Base-by-base conservation (phyloP, 1,140 invertebrate species). In the Tachypleus tridentatus region DNA sequence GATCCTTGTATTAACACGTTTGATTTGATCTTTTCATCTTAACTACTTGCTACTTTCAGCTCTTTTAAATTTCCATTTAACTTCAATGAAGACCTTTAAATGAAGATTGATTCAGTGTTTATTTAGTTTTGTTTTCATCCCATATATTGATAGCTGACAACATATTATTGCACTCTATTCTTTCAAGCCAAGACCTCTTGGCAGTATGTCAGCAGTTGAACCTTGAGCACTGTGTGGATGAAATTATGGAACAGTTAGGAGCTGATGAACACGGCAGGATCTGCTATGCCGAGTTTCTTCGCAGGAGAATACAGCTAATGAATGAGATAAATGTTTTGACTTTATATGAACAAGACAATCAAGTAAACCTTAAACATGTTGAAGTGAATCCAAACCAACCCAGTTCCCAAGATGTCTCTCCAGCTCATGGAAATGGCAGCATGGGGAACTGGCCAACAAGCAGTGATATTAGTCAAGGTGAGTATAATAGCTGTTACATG, bases 241-340 rank as follows among this genome's bases (percentile, higher is more conserved):
- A 85, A 69, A 76, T 86, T 63, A 84, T 85, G 82, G 76, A 80
- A 69, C 83, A 86, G 74, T 76, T 86, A 47, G 84, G 84, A 53
- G 82, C 84, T 63, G 83, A 83, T 75, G 78, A 81, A 65, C 77
- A 80, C 64, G 81, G 82, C 58, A 78, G 82, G 71, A 85, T 86
- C 69, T 85, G 84, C 48, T 86, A 84, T 74, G 78, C 83, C 69
- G 84, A 85, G 72, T 86, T 86, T 74, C 75, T 85, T 29, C 79
- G 81, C 66, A 77, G 83, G 11, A 77, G 84, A 53, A 73, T 82
- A 57, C 82, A 82, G 7, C 72, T 84, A 10, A 73, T 82, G 64
- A 81, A 80, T 63, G 82, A 84, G 78, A 83, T 84, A 67, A 82
- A 84, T 72, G 82, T 83, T 57, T 74, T 83, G 65, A 58, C 63